phyloP scores from a whole-genome alignment of 1,140 invertebrate species.

The Aleiodes sp. region DNA sequence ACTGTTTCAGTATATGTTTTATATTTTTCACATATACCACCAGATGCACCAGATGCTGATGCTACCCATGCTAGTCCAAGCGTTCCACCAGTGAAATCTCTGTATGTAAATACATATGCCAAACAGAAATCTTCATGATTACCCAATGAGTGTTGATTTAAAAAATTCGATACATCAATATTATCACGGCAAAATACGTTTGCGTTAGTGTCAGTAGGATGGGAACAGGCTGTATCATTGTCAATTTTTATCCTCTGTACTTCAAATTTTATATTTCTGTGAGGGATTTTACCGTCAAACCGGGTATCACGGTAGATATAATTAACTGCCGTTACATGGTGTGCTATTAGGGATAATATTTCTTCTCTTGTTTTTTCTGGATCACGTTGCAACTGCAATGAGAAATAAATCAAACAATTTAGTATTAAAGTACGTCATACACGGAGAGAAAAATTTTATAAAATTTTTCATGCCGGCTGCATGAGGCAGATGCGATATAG shows the following conservation, averaged over 20 bases:
- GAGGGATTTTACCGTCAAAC: slow-evolving; percentile 87
- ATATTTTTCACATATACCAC: slow-evolving; percentile 98
- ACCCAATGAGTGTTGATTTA: slow-evolving; percentile 96
- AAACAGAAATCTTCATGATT: slow-evolving; percentile 99
- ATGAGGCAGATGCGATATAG: too few species aligned
- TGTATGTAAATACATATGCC: slow-evolving; percentile 98
- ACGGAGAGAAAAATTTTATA: too few species aligned
- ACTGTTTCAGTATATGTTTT: slow-evolving; percentile 97
- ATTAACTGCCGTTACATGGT: slow-evolving; percentile 98
- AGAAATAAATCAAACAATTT: too few species aligned
- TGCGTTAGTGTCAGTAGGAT: slow-evolving; percentile 72
- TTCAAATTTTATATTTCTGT: slow-evolving; percentile 97
- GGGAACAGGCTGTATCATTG: slow-evolving; percentile 83
- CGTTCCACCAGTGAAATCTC: slow-evolving; percentile 96
- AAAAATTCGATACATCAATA: slow-evolving; percentile 98
- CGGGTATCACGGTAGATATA: slow-evolving; percentile 96
- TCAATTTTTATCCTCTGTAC: slow-evolving; percentile 97
- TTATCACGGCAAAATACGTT: slow-evolving; percentile 97
- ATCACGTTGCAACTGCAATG: slow-evolving; percentile 71
- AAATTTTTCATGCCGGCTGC: too few species aligned
- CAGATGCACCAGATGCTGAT: slow-evolving; percentile 93
- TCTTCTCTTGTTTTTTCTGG: slow-evolving; percentile 92
- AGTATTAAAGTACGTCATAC: too few species aligned
- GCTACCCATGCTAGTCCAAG: slow-evolving; percentile 98
- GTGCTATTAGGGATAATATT: slow-evolving; percentile 95